A percentile compares a stretch with the other conserved stretches of the same genome.
Conservation (phyloP, 2,888 invertebrate genomes). For the Ganaspis brasiliensis region DNA sequence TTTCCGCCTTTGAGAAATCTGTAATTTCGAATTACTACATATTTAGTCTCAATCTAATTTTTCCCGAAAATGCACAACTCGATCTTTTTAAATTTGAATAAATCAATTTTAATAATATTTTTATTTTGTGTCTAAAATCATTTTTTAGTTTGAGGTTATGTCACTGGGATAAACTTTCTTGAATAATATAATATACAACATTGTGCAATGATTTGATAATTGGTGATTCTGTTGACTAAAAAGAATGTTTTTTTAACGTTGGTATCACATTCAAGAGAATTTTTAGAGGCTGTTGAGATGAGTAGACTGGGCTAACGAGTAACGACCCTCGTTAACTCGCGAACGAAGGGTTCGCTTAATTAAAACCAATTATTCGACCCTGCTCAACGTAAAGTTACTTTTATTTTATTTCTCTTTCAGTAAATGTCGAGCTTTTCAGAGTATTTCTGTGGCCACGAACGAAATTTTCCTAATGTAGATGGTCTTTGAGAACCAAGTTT, state of each 20-base stretch:
- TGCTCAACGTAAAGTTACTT: constrained; percentile 40
- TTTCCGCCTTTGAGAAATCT: too few species aligned
- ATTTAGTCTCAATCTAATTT: too few species aligned
- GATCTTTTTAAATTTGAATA: too few species aligned
- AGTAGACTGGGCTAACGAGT: constrained; percentile 56
- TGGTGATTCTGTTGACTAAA: background rate
- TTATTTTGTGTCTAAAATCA: too few species aligned
- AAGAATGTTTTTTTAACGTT: constrained; percentile 21
- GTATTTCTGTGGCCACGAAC: constrained; percentile 33
- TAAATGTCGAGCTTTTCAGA: constrained; percentile 24
- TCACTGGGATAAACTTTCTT: too few species aligned
- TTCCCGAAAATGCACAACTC: too few species aligned
- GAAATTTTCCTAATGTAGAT: constrained; percentile 19
- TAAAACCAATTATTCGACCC: constrained; percentile 64
- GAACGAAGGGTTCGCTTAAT: constrained; percentile 66
- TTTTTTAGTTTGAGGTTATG: too few species aligned
- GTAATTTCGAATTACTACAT: too few species aligned
- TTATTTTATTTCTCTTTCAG: constrained; percentile 29
- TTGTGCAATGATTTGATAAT: background rate
- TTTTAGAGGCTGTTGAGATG: constrained; percentile 20
- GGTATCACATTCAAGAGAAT: constrained; percentile 20
- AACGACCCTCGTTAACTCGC: constrained; percentile 64
- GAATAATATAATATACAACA: background rate
- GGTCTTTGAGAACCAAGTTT: background rate
- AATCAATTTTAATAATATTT: too few species aligned